phyloP scores from a whole-genome alignment of 2,888 invertebrate genomes.

The Gortyna flavago region DNA sequence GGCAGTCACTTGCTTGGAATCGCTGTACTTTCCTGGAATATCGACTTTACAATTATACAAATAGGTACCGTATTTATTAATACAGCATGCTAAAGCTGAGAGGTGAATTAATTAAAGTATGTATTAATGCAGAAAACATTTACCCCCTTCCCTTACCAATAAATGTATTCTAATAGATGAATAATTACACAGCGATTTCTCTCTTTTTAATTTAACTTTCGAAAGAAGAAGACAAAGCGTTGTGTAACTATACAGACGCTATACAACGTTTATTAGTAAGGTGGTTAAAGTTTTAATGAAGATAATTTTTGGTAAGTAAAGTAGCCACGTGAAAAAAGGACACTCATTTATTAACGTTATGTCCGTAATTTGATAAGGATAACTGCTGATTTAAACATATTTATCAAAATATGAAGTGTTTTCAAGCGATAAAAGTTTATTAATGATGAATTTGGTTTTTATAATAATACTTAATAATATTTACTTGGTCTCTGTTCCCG shows the following conservation, averaged over 20 bases:
- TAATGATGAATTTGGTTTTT: too few relatives aligned
- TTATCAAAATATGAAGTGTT: too few relatives aligned
- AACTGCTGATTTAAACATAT: neutral
- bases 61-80: neutral
- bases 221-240: too few relatives aligned
- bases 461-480: too few relatives aligned
- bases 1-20: neutral
- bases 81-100: neutral
- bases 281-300: conserved; percentile 19
- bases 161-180: too few relatives aligned
- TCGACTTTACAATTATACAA: neutral
- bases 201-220: too few relatives aligned
- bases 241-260: too few relatives aligned
- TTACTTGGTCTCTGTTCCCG: too few relatives aligned
- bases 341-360: neutral
- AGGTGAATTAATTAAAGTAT: neutral
- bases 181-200: too few relatives aligned
- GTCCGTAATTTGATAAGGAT: neutral
- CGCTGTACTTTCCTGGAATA: neutral
- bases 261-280: too few relatives aligned
- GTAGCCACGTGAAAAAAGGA: neutral
- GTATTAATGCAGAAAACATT: neutral
- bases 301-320: conserved; percentile 4
- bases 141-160: too few relatives aligned
- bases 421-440: too few relatives aligned